Evolutionary conservation across 2,888 invertebrate genomes (phyloP), one percentile per base, ranked within the genome.

Genomic region (Gibbula magus): DNA sequence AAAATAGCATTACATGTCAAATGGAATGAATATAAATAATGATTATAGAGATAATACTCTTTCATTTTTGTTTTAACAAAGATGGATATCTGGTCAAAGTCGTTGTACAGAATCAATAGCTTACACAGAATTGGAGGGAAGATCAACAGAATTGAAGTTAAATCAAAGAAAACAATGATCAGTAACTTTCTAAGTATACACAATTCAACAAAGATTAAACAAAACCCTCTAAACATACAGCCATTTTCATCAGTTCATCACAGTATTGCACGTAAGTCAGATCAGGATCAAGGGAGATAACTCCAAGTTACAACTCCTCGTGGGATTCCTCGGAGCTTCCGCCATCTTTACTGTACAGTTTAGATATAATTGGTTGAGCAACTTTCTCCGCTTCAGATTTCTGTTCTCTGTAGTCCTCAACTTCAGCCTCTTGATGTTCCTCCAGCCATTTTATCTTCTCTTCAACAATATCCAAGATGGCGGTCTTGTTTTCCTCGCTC

Each of bases 391-490:
- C 94, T 86, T 97, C 96, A 93, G 98, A 98, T 96, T 94, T 99
- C 92, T 98, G 97, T 91, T 96, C 96, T 93, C 97, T 97, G 94
- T 96, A 97, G 82, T 98, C 97, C 89, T 98, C 97, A 0, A 96
- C 95, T 82, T 98, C 97, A 0, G 97, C 96, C 89, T 98, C 97
- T 89, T 96, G 96, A 93, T 99, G 98, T 86, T 96, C 96, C 93
- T 99, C 99, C 84, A 99, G 94, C 99, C 99, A 99, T 91, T 98
- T 97, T 93, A 99, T 99, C 86, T 97, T 96, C 88, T 97, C 98
- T 82, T 98, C 98, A 87, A 99, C 96, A 20, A 97, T 97, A 88
- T 91, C 96, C 92, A 98, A 98, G 95, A 99, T 96, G 91, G 97
- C 98, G 7, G 96, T 94, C 93, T 99, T 99, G 86, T 99, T 99